A percentile compares a stretch with the other conserved stretches of the same genome.
phyloP scores from a whole-genome alignment of 2,113 vertebrate species.

The Petrocephalus zakoni region DNA sequence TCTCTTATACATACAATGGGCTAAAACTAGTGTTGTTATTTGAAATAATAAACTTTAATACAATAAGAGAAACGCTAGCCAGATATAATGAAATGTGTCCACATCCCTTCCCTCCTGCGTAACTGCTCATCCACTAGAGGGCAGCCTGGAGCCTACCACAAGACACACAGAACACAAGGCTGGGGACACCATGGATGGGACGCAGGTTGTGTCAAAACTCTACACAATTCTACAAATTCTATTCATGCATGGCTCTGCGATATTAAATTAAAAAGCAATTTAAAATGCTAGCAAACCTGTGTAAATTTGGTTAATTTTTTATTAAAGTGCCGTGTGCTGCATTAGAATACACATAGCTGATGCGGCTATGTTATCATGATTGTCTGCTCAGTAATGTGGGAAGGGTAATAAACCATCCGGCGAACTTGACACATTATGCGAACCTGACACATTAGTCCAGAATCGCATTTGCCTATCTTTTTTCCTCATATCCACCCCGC shows the following conservation, averaged over 20 bases:
- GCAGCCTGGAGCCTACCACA: background rate
- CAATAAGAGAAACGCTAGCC: background rate
- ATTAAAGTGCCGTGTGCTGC: background rate
- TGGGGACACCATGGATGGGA: background rate
- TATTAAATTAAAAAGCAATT: background rate
- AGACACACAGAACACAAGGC: background rate
- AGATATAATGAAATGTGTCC: background rate
- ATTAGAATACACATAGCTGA: background rate
- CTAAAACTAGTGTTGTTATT: background rate
- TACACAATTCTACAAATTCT: background rate
- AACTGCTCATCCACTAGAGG: background rate
- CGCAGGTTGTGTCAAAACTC: background rate
- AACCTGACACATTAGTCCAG: slow-evolving; percentile 15
- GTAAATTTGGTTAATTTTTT: background rate
- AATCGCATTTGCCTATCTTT: slow-evolving; percentile 46
- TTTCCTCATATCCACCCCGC: background rate
- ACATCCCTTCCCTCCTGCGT: background rate
- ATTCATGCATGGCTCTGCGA: background rate
- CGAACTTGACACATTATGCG: background rate
- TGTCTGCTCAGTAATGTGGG: background rate
- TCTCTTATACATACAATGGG: too few relatives aligned
- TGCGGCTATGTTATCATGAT: background rate
- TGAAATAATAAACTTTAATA: background rate
- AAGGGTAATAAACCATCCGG: background rate
- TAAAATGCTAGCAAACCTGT: background rate